Percentiles rank a stretch among this genome's conserved stretches.
Evolutionary conservation across 2,113 vertebrate genomes (phyloP).

Genomic region (Pitta sordida): DNA sequence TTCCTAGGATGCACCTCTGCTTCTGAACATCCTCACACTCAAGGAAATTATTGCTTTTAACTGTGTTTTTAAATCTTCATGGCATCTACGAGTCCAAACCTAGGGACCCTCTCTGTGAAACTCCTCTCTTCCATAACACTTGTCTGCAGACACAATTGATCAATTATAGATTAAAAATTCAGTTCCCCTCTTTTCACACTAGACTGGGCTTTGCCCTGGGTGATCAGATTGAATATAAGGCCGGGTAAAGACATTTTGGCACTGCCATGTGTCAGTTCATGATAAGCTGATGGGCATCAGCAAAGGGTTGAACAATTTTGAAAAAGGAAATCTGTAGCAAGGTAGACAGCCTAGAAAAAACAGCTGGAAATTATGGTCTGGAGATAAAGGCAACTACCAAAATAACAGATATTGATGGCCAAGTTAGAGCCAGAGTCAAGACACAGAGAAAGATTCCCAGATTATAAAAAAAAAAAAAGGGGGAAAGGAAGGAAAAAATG

Average conservation of each 20-base stretch:
- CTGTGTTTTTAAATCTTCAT: background rate
- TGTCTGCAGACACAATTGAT: background rate
- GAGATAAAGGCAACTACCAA: background rate
- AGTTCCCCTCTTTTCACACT: background rate
- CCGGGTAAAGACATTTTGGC: background rate
- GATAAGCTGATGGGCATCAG: background rate
- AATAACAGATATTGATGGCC: background rate
- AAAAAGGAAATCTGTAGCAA: background rate
- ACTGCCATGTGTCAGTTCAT: background rate
- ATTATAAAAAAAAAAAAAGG: background rate
- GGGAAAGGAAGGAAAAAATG: accelerated
- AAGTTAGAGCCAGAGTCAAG: background rate
- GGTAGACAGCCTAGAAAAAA: background rate
- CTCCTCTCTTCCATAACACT: background rate
- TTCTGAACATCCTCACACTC: background rate
- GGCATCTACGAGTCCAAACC: background rate
- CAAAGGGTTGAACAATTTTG: background rate
- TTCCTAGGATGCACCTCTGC: background rate
- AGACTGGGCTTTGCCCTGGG: background rate
- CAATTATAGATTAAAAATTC: background rate
- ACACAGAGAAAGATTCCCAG: background rate
- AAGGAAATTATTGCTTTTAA: background rate
- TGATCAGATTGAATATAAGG: accelerated
- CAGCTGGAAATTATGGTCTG: background rate
- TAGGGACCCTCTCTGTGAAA: background rate